phyloP scores from a whole-genome alignment of 2,888 invertebrate species.

The Drosophila lutescens region DNA sequence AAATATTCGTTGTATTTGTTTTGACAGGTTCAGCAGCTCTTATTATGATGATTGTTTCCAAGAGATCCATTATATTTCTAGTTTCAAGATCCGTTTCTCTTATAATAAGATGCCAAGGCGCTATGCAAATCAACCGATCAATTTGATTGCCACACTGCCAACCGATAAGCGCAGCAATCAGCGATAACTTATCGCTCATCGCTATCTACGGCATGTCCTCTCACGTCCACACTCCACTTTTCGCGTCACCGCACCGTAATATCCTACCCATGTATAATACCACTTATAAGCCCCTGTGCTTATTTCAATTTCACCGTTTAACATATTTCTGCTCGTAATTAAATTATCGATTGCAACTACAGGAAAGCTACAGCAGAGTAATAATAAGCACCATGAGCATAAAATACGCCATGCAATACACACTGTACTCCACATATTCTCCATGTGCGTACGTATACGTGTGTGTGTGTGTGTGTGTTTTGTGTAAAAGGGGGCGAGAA shows the following conservation, averaged over 20 bases:
- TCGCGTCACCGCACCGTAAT: not conserved
- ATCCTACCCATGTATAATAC: not conserved
- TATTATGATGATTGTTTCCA: too few relatives aligned
- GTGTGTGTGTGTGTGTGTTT: not conserved
- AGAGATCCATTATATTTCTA: not conserved
- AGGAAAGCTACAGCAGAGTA: constrained; percentile 57
- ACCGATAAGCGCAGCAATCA: not conserved
- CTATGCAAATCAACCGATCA: not conserved
- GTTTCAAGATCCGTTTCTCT: not conserved
- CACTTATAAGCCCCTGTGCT: constrained; percentile 7
- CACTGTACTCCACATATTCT: constrained; percentile 33
- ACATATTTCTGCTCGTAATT: constrained; percentile 55
- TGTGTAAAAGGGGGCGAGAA: constrained; percentile 7
- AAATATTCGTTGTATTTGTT: not conserved
- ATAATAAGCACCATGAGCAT: constrained; percentile 48
- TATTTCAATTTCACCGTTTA: constrained; percentile 36
- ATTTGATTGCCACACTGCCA: not conserved
- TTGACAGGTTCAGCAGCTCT: not conserved
- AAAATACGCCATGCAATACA: constrained; percentile 20
- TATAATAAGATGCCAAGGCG: not conserved
- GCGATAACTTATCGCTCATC: constrained; percentile 24
- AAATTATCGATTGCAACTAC: constrained; percentile 66
- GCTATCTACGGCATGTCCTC: not conserved
- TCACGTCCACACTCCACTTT: not conserved
- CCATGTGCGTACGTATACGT: not conserved